phyloP scores from a whole-genome alignment of 2,113 vertebrate species.

The Chinchilla lanigera region DNA sequence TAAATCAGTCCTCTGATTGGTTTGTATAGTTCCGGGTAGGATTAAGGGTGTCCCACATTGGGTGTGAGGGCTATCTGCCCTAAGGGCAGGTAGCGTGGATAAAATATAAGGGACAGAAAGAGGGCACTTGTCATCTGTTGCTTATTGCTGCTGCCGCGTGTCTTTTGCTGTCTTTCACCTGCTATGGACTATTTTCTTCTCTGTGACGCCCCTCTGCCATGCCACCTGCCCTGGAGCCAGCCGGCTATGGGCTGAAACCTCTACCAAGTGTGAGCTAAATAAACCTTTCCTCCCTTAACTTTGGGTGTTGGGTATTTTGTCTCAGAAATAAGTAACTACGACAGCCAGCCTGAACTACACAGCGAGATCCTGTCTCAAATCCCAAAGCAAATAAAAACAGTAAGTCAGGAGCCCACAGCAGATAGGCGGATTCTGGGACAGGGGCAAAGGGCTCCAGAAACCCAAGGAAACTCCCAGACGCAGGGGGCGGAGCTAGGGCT shows the following conservation, averaged over 20 bases:
- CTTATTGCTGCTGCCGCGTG: not conserved
- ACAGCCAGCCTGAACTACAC: not conserved
- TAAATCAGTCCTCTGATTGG: not conserved
- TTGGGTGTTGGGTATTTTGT: not conserved
- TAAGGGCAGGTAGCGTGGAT: not conserved
- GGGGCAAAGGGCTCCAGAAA: no score
- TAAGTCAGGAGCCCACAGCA: not conserved
- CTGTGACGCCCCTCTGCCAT: not conserved
- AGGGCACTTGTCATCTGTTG: not conserved
- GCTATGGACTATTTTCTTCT: not conserved
- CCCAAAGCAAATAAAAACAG: not conserved
- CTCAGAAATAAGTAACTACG: not conserved
- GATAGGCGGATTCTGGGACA: not conserved
- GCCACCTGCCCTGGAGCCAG: not conserved
- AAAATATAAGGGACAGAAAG: not conserved
- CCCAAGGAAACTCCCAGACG: not conserved
- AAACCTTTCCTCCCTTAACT: not conserved
- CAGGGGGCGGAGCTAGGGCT: not conserved
- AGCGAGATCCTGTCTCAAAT: not conserved
- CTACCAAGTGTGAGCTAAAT: not conserved
- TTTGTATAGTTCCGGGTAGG: not conserved
- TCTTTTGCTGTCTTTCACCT: not conserved
- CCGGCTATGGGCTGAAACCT: not conserved
- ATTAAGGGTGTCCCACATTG: not conserved
- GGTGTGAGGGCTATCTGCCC: not conserved